Base-by-base conservation (phyloP, 2,113 vertebrate species). In the Lagopus muta region DNA sequence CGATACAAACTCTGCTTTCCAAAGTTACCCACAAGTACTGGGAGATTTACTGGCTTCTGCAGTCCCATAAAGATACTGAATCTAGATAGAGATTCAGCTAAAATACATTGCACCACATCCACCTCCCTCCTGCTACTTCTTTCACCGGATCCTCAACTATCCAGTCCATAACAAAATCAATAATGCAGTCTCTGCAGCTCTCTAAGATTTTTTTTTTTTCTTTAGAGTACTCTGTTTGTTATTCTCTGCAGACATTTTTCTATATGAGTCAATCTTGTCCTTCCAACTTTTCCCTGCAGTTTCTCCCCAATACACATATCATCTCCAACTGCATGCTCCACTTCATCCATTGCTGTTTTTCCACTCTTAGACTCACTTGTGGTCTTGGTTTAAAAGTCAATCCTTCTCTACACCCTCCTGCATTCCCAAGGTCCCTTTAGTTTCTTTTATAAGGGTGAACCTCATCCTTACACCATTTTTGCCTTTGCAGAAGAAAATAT, bases 241-340 rank as follows among this genome's bases (percentile, higher is more conserved):
- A 62, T 6, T 34, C 16, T 50, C 24, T 58, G 80, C 36, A 55
- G 32, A 15, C 8, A n/a, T 3, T 66, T 75, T 86, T 66, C 12
- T 47, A 11, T 72, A 60, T 52, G 25, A 66, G 3, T 18, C 13
- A 47, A 4, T 30, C 8, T 81, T 65, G 21, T 66, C 34, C 18
- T 77, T 72, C 40, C 48, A 64, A 72, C 5, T 50, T 14, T 17
- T 54, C 66, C 30, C 24, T 32, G 27, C 9, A 47, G 16, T 34
- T 65, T 80, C n/a, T 10, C 25, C 11, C 11, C 0, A 2, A 3
- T 45, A 87, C 22, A 2, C 16, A 6, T 17, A 10, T 19, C 8
- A 38, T 22, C 47, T 77, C 22, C 73, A 72, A 72, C 13, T 5
- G 15, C 6, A 18, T 30, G 14, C 22, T 82, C 4, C 3, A n/a